Conservation (phyloP, 2,113 vertebrate species). For the Chionodraco myersi region DNA sequence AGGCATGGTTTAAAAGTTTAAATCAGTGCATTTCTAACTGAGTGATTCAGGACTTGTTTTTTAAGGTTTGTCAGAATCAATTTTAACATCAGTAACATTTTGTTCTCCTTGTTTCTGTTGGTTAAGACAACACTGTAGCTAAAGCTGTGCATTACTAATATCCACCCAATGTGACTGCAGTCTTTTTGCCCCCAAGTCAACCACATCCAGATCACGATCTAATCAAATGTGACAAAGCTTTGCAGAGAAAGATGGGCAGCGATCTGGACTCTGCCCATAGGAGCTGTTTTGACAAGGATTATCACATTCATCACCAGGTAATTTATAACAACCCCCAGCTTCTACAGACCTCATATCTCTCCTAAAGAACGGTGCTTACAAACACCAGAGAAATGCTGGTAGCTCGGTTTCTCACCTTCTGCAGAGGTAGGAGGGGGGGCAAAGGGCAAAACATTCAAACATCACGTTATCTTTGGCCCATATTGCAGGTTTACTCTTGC, state of each 20-base stretch:
- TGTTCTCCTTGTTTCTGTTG: neutral
- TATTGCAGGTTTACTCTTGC: constrained; percentile 79
- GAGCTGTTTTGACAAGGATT: constrained; percentile 87
- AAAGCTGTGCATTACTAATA: constrained; percentile 58
- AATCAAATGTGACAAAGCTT: constrained; percentile 82
- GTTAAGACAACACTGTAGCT: constrained; percentile 17
- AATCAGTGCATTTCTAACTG: neutral
- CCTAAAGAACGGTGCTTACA: constrained; percentile 82
- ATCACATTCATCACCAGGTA: constrained; percentile 84
- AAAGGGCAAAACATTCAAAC: constrained; percentile 71
- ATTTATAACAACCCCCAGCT: constrained; percentile 86
- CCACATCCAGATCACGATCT: constrained; percentile 83
- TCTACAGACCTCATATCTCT: constrained; percentile 78
- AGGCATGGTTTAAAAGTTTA: constrained; percentile 30
- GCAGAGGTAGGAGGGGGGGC: constrained; percentile 61
- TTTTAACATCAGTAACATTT: neutral
- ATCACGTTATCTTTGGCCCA: constrained; percentile 79
- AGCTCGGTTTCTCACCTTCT: constrained; percentile 85
- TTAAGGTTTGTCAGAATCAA: neutral
- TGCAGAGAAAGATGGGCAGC: constrained; percentile 74
- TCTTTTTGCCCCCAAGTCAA: constrained; percentile 77
- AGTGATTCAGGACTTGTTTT: neutral
- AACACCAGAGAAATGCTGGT: constrained; percentile 83
- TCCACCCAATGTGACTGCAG: constrained; percentile 67
- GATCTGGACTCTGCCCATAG: constrained; percentile 74